Evolutionary conservation across 2,888 invertebrate species (phyloP).

Genomic region (Steinernema carpocapsae): DNA sequence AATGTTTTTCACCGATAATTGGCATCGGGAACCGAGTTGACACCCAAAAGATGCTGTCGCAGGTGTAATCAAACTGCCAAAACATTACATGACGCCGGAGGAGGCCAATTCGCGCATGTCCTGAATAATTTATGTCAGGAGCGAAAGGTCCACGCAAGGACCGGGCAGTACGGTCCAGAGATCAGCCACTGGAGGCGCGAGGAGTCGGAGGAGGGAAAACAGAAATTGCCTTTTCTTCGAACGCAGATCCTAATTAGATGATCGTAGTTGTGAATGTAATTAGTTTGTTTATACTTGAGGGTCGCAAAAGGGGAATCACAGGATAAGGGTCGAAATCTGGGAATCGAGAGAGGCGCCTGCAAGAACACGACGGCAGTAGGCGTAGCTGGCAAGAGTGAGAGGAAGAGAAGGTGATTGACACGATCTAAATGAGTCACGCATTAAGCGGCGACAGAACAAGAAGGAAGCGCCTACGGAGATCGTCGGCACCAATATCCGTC

Average conservation of each 20-base stretch:
- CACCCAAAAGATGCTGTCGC: background rate
- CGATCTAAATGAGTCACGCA: slow-evolving; percentile 8
- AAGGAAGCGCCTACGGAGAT: background rate
- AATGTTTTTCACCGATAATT: too few relatives aligned
- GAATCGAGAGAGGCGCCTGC: background rate
- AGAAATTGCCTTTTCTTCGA: slow-evolving; percentile 30
- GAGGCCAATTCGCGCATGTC: background rate
- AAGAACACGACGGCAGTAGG: background rate
- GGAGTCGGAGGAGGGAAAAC: slow-evolving; percentile 6
- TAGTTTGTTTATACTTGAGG: slow-evolving; percentile 25
- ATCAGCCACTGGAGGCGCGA: slow-evolving; percentile 1
- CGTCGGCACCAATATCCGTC: background rate
- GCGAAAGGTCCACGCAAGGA: background rate
- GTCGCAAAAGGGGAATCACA: background rate
- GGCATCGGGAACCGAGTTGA: too few relatives aligned
- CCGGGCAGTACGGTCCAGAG: slow-evolving; percentile 3
- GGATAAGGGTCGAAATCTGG: background rate
- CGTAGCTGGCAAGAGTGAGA: background rate
- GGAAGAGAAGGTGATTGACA: slow-evolving; percentile 24
- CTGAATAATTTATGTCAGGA: too few relatives aligned
- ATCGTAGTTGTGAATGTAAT: slow-evolving; percentile 29
- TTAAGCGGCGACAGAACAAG: background rate
- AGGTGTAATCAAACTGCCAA: background rate
- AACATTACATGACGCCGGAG: background rate
- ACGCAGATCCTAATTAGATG: slow-evolving; percentile 23